phyloP scores from a whole-genome alignment of 64 coral and sea anemone species.

The Porites lutea region DNA sequence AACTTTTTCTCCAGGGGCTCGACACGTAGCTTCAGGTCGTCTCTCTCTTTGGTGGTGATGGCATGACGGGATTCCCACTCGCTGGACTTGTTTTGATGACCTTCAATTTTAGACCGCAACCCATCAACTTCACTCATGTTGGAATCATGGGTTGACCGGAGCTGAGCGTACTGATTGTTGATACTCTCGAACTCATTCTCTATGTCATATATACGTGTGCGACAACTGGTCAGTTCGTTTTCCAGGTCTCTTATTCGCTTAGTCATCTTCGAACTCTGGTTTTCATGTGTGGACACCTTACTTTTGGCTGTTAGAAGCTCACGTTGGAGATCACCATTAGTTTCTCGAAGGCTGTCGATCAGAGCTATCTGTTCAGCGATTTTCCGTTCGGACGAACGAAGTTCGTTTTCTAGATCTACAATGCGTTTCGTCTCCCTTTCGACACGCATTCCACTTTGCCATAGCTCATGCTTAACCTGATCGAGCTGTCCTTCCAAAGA shows the following conservation, averaged over 20 bases:
- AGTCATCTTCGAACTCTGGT: constrained; percentile 40
- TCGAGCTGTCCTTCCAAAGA: constrained; percentile 84
- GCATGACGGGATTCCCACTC: constrained; percentile 87
- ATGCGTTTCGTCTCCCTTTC: constrained; percentile 79
- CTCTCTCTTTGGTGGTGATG: constrained; percentile 89
- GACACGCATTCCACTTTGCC: constrained; percentile 80
- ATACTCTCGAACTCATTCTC: constrained; percentile 74
- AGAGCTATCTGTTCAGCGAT: constrained; percentile 73
- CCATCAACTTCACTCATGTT: constrained; percentile 82
- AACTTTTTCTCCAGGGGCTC: constrained; percentile 91
- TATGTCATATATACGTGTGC: constrained; percentile 67
- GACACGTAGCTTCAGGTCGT: constrained; percentile 75
- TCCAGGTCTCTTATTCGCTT: constrained; percentile 79
- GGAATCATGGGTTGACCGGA: constrained; percentile 78
- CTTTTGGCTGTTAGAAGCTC: constrained; percentile 65
- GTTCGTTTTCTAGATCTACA: constrained; percentile 78
- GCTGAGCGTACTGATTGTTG: constrained; percentile 40
- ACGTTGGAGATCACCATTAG: constrained; percentile 82
- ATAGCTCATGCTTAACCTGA: constrained; percentile 71
- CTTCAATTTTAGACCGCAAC: constrained; percentile 70
- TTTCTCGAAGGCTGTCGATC: constrained; percentile 74
- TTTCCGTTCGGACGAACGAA: constrained; percentile 72
- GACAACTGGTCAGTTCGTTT: constrained; percentile 71
- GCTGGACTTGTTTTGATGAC: constrained; percentile 72
- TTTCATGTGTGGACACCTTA: constrained; percentile 62